Base-by-base conservation (phyloP, 2,113 vertebrate genomes). In the Mesitornis unicolor region DNA sequence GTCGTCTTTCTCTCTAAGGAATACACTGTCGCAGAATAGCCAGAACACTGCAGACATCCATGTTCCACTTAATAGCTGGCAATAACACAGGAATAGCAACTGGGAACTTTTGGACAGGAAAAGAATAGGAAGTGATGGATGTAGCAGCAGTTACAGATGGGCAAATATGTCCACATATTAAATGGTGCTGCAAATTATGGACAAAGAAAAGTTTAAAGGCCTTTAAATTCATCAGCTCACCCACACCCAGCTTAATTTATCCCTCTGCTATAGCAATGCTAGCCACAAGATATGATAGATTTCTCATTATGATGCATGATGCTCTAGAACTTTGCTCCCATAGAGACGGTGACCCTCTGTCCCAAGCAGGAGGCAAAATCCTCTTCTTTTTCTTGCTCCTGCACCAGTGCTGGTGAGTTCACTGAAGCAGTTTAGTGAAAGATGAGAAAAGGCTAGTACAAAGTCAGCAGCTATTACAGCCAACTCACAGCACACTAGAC, bases 11-110 rank as follows among this genome's bases (percentile, higher is more conserved):
- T 47, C 18, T 51, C 9, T 1, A 13, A 60, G 43, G 20, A 60
- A 77, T 20, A 87, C 31, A 21, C 16, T 42, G 10, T 22, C 0
- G 0, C 50, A 81, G 42, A 87, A 53, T 12, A 17, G 15, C 33
- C n/a, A 75, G 40, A 15, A 54, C 35, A 54, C 26, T 38, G 24
- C 31, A 88, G 61, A 14, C 10, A 24, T 5, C 26, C 0, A 0
- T 31, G 14, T 35, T 36, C 53, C 61, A 7, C 29, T 57, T 53
- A 73, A 11, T 19, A 76, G 28, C 33, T 53, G 28, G 10, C 45
- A 64, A 31, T 21, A 69, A 40, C 53, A 64, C 36, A 69, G 29
- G 7, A 35, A 48, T 2, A 65, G 22, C 53, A 77, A 26, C 10
- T 0, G 1, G 20, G 65, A 79, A 20, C 6, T 83, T 80, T 26